Conservation (phyloP, 1,140 invertebrate species). For the Periplaneta americana region DNA sequence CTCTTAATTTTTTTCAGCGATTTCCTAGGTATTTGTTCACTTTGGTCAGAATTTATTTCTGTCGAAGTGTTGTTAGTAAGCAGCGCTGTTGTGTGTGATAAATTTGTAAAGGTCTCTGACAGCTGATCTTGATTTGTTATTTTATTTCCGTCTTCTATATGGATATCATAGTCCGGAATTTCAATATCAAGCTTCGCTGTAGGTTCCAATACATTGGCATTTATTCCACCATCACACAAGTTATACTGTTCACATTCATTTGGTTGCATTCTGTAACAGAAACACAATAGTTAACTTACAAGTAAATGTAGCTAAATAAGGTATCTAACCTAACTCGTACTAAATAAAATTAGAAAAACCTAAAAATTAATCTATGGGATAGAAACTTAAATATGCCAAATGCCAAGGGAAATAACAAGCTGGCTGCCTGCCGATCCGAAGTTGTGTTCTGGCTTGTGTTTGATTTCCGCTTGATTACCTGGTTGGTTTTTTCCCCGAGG, state of each 20-base stretch:
- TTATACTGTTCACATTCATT: neutral
- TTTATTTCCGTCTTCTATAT: neutral
- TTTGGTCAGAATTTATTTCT: neutral
- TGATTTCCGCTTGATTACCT: no score
- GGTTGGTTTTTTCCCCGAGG: no score
- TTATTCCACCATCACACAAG: neutral
- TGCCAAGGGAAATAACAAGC: no score
- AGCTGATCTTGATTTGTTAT: neutral
- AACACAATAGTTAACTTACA: no score
- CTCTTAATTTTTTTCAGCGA: neutral
- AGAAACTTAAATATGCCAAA: no score
- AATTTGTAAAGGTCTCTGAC: neutral
- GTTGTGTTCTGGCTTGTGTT: no score
- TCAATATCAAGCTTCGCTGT: neutral
- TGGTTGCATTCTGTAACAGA: neutral
- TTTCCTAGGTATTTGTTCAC: neutral
- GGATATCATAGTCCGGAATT: neutral
- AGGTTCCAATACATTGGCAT: neutral
- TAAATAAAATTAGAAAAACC: no score
- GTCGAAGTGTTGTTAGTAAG: neutral
- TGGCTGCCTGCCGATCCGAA: no score
- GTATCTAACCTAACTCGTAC: no score
- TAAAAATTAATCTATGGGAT: no score
- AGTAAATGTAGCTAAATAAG: no score
- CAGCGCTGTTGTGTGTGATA: neutral